Conservation (phyloP, 2,888 invertebrate genomes). For the Drosophila tripunctata region DNA sequence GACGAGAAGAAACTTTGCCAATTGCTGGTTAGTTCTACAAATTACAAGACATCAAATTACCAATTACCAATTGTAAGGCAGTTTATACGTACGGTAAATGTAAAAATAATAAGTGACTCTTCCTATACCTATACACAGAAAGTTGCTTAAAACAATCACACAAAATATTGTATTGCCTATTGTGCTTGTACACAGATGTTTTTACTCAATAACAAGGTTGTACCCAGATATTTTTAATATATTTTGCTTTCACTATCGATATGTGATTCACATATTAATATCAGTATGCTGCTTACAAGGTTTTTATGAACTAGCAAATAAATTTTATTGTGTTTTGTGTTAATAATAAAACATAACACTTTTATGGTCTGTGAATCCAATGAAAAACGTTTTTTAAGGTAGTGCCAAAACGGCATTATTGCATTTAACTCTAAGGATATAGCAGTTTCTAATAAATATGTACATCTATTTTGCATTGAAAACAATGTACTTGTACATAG, state of each 20-base stretch:
- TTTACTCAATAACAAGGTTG: slow-evolving; percentile 34
- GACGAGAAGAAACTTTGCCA: slow-evolving; percentile 3
- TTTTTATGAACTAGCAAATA: no score
- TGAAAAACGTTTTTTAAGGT: no score
- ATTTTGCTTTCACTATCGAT: slow-evolving; percentile 22
- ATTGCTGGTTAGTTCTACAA: background rate
- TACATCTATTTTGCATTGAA: no score
- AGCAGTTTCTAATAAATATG: no score
- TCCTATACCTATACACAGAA: background rate
- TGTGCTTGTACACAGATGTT: slow-evolving; percentile 41
- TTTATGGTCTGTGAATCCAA: no score
- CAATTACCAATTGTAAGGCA: background rate
- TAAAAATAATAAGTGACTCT: background rate
- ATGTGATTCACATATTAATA: background rate
- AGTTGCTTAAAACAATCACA: slow-evolving; percentile 3
- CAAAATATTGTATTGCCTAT: slow-evolving; percentile 29
- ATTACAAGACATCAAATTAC: background rate
- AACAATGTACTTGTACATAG: no score
- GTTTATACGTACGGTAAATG: background rate
- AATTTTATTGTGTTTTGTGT: no score
- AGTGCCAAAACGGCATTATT: no score
- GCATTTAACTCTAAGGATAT: no score
- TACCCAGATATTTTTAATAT: slow-evolving; percentile 23
- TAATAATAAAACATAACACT: no score
- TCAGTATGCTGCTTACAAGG: background rate